phyloP scores from a whole-genome alignment of 1,140 invertebrate genomes.

The Tetramorium simillimum region DNA sequence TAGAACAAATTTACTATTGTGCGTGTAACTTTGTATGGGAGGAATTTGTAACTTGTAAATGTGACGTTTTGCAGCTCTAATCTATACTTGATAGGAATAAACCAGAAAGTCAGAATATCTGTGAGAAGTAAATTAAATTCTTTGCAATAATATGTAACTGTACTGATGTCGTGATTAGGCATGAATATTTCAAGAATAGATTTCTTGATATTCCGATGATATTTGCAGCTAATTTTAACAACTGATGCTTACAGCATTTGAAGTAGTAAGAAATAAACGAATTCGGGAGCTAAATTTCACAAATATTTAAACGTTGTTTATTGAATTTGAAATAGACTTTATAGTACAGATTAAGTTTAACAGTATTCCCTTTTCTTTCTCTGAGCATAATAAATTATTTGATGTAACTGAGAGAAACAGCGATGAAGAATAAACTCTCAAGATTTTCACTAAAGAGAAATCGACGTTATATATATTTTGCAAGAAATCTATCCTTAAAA shows the following conservation, averaged over 20 bases:
- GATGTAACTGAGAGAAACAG: background rate
- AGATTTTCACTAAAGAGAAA: background rate
- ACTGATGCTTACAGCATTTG: background rate
- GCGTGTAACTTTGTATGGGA: constrained; percentile 35
- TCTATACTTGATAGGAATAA: constrained; percentile 36
- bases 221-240: background rate
- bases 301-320: background rate
- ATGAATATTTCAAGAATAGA: constrained; percentile 30
- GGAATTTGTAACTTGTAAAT: constrained; percentile 39
- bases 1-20: constrained; percentile 34
- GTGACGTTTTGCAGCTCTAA: constrained; percentile 33
- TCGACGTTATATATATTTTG: background rate
- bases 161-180: background rate
- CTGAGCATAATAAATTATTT: background rate
- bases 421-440: background rate
- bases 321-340: background rate
- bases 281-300: background rate
- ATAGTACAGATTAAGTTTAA: background rate
- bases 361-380: background rate
- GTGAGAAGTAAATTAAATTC: constrained; percentile 34
- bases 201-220: background rate
- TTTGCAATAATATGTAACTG: constrained; percentile 22
- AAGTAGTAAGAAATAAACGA: background rate
- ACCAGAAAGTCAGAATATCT: constrained; percentile 28
- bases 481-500: constrained; percentile 15